Conservation (phyloP, 2,113 vertebrate genomes). For the Oncorhynchus gorbuscha region DNA sequence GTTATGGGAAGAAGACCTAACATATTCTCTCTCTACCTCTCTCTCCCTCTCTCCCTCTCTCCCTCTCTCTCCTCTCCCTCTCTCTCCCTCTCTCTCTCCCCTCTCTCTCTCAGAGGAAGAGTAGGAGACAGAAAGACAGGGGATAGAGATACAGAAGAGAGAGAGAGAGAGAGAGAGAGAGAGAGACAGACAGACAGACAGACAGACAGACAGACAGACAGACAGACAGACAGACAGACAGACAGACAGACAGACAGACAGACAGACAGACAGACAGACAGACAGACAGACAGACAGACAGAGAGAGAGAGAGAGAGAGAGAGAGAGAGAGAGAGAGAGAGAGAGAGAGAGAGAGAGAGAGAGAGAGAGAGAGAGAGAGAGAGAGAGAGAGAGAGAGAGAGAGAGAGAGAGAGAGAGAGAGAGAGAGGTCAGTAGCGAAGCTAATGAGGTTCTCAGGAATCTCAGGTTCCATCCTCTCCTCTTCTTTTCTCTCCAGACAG, state of each 20-base stretch:
- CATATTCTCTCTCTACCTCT: not conserved
- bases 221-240: too few species aligned
- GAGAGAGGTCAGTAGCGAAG: slow-evolving; percentile 41
- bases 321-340: slow-evolving; percentile 42
- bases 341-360: slow-evolving; percentile 37
- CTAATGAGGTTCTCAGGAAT: slow-evolving; percentile 66
- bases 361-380: slow-evolving; percentile 42
- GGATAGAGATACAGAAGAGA: slow-evolving; percentile 15
- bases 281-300: slow-evolving; percentile 15
- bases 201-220: too few species aligned
- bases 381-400: slow-evolving; percentile 37
- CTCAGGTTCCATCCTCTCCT: slow-evolving; percentile 53
- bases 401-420: slow-evolving; percentile 42
- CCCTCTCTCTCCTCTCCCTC: not conserved
- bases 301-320: slow-evolving; percentile 21
- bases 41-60: not conserved
- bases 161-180: slow-evolving; percentile 39
- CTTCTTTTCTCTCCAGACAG: not conserved
- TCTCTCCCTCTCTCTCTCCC: not conserved
- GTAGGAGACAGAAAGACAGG: slow-evolving; percentile 13
- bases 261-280: too few species aligned
- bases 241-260: too few species aligned
- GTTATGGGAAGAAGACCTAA: slow-evolving; percentile 59
- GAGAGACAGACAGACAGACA: too few species aligned
- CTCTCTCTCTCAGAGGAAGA: not conserved